These are phyloP conservation scores for Coptotermes formosanus DNA, from an alignment of 1,140 invertebrate genomes.

Conservation along the genomic window DNA sequence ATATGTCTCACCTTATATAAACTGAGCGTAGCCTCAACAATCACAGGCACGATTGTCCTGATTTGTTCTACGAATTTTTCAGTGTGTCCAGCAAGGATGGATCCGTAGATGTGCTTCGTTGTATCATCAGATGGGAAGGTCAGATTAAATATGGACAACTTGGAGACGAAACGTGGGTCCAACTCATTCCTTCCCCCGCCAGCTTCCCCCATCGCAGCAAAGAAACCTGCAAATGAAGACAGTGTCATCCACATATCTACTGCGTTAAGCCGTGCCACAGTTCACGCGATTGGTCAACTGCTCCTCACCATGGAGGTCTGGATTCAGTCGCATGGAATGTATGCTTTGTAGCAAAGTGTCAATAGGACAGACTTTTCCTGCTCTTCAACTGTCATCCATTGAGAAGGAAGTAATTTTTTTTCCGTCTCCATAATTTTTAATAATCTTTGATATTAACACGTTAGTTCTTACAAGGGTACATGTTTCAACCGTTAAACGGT, in stretches of 20 bases:
- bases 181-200: slow-evolving; percentile 86
- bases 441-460: no score
- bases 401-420: no score
- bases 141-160: slow-evolving; percentile 85
- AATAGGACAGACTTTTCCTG: no score
- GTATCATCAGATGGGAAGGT: slow-evolving; percentile 75
- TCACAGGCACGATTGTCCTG: slow-evolving; percentile 58
- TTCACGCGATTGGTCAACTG: no score
- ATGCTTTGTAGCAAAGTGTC: no score
- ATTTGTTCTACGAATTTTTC: slow-evolving; percentile 64
- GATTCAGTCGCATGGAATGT: no score
- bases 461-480: no score
- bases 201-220: slow-evolving; percentile 78
- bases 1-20: slow-evolving; percentile 69
- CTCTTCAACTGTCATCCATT: no score
- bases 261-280: not conserved
- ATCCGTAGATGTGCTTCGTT: slow-evolving; percentile 78
- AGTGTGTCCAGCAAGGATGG: slow-evolving; percentile 77
- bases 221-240: slow-evolving; percentile 56
- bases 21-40: slow-evolving; percentile 76
- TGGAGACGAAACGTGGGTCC: slow-evolving; percentile 84
- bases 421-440: no score
- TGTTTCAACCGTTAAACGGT: no score
- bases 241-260: not conserved
- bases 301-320: no score